Percentiles rank a stretch among this genome's conserved stretches.
phyloP scores from a whole-genome alignment of 1,140 invertebrate species.

The Protaetia brevitarsis region DNA sequence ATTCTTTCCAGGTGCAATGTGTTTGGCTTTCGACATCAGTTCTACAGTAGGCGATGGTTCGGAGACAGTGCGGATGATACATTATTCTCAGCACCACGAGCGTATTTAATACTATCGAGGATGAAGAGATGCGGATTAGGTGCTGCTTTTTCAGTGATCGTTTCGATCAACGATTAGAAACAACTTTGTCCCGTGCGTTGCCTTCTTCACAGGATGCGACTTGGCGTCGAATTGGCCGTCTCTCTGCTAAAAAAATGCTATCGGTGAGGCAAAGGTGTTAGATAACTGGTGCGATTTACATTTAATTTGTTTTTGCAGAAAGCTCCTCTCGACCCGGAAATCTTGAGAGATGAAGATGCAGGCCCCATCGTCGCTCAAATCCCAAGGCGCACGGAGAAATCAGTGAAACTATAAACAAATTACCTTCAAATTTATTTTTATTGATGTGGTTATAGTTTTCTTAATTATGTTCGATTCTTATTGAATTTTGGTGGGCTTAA shows the following conservation, averaged over 20 bases:
- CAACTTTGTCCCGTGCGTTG: conserved; percentile 71
- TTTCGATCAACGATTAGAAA: conserved; percentile 69
- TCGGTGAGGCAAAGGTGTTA: conserved; percentile 55
- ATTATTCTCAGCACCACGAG: conserved; percentile 68
- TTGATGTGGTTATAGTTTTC: too few species aligned
- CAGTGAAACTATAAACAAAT: conserved; percentile 55
- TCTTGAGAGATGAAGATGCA: conserved; percentile 90
- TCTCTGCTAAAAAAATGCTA: conserved; percentile 67
- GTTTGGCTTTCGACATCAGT: conserved; percentile 82
- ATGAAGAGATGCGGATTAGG: conserved; percentile 86
- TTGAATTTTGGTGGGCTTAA: too few species aligned
- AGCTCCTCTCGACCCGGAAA: conserved; percentile 73
- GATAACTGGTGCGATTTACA: background rate
- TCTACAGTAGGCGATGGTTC: conserved; percentile 86
- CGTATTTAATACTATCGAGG: conserved; percentile 72
- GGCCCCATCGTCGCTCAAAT: conserved; percentile 92
- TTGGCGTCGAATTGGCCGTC: conserved; percentile 85
- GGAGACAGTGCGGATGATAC: conserved; percentile 79
- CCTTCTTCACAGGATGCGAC: conserved; percentile 61
- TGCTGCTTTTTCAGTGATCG: conserved; percentile 69
- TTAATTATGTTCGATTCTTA: too few species aligned
- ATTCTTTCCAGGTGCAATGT: conserved; percentile 68
- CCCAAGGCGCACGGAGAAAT: conserved; percentile 77
- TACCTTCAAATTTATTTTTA: conserved; percentile 43
- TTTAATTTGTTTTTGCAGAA: conserved; percentile 54